Evolutionary conservation across 2,888 invertebrate species (phyloP), one percentile per base, ranked within the genome.

Genomic region (Chrysomela aeneicollis): DNA sequence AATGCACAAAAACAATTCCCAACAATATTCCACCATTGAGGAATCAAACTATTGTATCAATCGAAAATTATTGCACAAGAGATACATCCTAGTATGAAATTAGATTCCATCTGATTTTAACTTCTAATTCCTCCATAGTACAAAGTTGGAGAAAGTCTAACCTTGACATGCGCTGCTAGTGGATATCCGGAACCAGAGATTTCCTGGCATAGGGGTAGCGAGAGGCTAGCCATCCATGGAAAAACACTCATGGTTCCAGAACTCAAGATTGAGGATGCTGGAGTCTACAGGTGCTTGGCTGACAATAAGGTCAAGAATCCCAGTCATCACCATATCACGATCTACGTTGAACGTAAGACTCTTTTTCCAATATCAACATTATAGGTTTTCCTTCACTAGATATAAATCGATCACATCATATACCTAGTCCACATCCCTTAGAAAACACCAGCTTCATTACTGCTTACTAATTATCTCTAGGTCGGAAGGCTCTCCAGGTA

Each of bases 261-360:
- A 53, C 69, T 82, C 18, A 76, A 71, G 17, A 75, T 73, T 4
- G 75, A 78, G 18, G 79, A 85, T 70, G 75, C 80, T 22, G 86
- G 85, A 8, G 70, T 73, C 21, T 86, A 85, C 73, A 81, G 83
- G 46, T 86, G 86, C 70, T 74, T 82, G 12, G 85, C 85, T 26
- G 81, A 82, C 63, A 86, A 85, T 70, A 75, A 75, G 21, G 70
- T 82, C 47, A 81, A 78, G 37, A 63, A 75, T 49, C 82, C 83
- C 2, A 82, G 78, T 4, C 78, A 79, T 61, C 67, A 71, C 18
- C 71, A 69, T 49, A 79, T 83, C 35, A 69, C 75, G 42, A 81
- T 83, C 59, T 71, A 71, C 64, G 74, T 83, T 18, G 75, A 76
- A 42, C 79, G 83, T 83, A 79, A 79, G 81, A 78, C 61, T n/a